Evolutionary conservation across 2,888 invertebrate species (phyloP).

Genomic region (Ennomos erosarius): DNA sequence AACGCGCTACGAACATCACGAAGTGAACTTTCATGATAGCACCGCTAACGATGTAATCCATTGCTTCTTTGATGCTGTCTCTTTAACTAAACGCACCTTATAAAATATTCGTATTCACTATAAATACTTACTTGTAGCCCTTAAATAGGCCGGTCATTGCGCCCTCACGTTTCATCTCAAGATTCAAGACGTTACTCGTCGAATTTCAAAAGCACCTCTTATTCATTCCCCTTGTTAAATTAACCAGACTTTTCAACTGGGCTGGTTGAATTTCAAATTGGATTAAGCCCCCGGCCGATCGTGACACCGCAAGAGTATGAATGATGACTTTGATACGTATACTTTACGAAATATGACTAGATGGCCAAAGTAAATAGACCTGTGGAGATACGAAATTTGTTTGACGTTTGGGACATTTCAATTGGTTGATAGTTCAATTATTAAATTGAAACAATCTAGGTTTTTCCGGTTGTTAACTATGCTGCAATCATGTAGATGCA

Average conservation of each 20-base stretch:
- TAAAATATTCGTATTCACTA: constrained; percentile 52
- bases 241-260: constrained; percentile 69
- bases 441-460: constrained; percentile 77
- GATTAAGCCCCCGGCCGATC: constrained; percentile 76
- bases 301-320: constrained; percentile 81
- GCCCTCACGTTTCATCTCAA: constrained; percentile 65
- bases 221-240: constrained; percentile 52
- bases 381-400: constrained; percentile 32
- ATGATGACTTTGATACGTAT: constrained; percentile 67
- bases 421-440: constrained; percentile 63
- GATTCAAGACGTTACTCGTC: constrained; percentile 57
- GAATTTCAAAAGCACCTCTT: constrained; percentile 60
- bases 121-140: constrained; percentile 63
- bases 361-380: constrained; percentile 49
- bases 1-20: constrained; percentile 42
- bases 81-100: constrained; percentile 53
- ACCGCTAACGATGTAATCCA: constrained; percentile 44
- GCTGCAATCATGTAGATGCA: constrained; percentile 31
- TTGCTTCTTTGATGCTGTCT: constrained; percentile 33
- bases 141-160: constrained; percentile 76
- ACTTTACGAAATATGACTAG: constrained; percentile 27
- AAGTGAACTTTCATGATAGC: constrained; percentile 38
- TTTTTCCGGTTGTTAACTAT: constrained; percentile 72
- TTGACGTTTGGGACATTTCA: constrained; percentile 37
- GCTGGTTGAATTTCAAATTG: constrained; percentile 79